phyloP scores from a whole-genome alignment of 2,888 invertebrate species.

The Cephus pygmeus region DNA sequence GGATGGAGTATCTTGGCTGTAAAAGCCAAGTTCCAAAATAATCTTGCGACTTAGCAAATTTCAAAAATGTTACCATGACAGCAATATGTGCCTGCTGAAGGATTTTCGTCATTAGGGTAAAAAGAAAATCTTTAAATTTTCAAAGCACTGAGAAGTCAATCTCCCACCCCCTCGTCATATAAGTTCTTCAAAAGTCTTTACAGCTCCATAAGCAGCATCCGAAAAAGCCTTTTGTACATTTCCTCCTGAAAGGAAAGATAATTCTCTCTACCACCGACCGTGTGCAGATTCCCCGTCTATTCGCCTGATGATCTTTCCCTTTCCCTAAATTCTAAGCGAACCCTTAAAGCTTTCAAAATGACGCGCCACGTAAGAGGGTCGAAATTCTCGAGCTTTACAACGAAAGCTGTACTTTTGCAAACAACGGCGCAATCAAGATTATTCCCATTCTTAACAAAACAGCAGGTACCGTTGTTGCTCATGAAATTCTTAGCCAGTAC shows the following conservation, averaged over 20 bases:
- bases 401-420: slow-evolving; percentile 2
- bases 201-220: not conserved
- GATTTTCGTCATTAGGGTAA: not conserved
- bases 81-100: not conserved
- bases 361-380: slow-evolving; percentile 19
- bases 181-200: not conserved
- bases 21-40: too few species aligned
- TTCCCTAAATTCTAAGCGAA: not conserved
- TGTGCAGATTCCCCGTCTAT: not conserved
- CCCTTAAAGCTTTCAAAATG: slow-evolving; percentile 15
- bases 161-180: not conserved
- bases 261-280: not conserved
- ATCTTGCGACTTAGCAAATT: not conserved
- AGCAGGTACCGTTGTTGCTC: slow-evolving; percentile 34
- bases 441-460: slow-evolving; percentile 36
- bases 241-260: not conserved
- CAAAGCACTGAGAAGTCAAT: not conserved
- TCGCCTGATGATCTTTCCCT: not conserved
- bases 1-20: too few species aligned
- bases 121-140: not conserved
- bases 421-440: slow-evolving; percentile 45
- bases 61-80: too few species aligned
- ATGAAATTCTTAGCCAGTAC: not conserved
- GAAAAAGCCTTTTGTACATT: not conserved
- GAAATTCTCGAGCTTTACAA: slow-evolving; percentile 22